A percentile compares a stretch with the other conserved stretches of the same genome.
Evolutionary conservation across 2,797 vertebrate genomes (phyloP).

Genomic region (Tarsius wallacei): DNA sequence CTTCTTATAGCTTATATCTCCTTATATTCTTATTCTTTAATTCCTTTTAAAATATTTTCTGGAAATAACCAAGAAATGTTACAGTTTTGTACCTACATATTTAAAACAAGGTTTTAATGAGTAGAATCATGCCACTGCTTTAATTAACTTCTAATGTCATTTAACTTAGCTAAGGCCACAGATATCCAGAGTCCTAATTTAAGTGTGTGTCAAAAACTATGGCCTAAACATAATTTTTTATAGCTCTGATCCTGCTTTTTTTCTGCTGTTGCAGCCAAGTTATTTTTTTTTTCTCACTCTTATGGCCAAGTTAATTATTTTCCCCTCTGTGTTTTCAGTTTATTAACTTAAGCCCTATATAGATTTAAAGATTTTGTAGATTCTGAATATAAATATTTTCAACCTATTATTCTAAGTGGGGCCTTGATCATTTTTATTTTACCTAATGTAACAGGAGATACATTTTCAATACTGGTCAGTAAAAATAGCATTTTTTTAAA

Average conservation of each 20-base stretch:
- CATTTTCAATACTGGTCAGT: slow-evolving; percentile 6
- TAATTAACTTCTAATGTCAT: slow-evolving; percentile 43
- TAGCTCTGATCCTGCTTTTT: not conserved
- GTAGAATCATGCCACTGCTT: not conserved
- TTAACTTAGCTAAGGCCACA: slow-evolving; percentile 10
- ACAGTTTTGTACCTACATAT: not conserved
- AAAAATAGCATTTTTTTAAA: not conserved
- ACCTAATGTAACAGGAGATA: not conserved
- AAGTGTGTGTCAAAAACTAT: not conserved
- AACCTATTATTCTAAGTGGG: not conserved
- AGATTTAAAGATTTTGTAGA: not conserved
- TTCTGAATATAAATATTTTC: not conserved
- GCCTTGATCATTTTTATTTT: slow-evolving; percentile 19
- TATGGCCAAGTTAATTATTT: not conserved
- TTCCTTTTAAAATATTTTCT: slow-evolving; percentile 27
- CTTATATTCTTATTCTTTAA: slow-evolving; percentile 50
- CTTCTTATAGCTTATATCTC: not conserved
- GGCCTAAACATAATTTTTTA: not conserved
- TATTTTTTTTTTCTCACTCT: not conserved
- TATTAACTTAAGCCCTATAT: not conserved
- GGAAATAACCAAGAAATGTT: slow-evolving; percentile 13
- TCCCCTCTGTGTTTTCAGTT: not conserved
- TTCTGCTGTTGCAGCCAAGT: not conserved
- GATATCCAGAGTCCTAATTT: slow-evolving; percentile 21
- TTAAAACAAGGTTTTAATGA: slow-evolving; percentile 38